Conservation (phyloP, 2,888 invertebrate genomes). For the Listrodromus nycthemerus region DNA sequence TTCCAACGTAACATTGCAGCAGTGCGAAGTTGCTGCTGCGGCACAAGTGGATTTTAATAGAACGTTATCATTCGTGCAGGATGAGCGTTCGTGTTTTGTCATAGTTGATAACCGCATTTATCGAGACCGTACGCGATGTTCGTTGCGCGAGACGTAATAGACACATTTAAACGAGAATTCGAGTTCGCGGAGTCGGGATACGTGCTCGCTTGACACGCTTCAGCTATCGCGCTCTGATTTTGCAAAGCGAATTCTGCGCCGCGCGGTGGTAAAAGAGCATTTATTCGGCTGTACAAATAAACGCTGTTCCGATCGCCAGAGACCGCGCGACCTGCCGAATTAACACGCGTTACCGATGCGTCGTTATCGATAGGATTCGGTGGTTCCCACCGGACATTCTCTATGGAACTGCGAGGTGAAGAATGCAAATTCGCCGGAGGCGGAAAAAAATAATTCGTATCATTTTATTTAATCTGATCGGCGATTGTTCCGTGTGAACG, state of each 20-base stretch:
- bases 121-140: slow-evolving; percentile 42
- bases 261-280: neutral
- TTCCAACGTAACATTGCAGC: slow-evolving; percentile 13
- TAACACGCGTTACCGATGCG: neutral
- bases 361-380: slow-evolving; percentile 12
- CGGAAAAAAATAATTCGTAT: slow-evolving; percentile 5
- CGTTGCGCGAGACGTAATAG: neutral
- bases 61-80: slow-evolving; percentile 57
- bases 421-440: neutral
- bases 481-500: neutral
- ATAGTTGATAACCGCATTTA: slow-evolving; percentile 62
- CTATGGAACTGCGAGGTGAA: neutral
- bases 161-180: neutral
- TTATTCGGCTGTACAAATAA: neutral
- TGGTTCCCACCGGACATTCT: slow-evolving; percentile 16
- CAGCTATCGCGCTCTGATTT: slow-evolving; percentile 11
- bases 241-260: slow-evolving; percentile 3
- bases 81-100: slow-evolving; percentile 59
- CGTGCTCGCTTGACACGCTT: neutral
- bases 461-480: neutral
- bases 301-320: neutral
- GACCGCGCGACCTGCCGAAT: neutral
- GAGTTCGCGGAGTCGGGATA: neutral
- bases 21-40: neutral
- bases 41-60: slow-evolving; percentile 33